Base-by-base conservation (phyloP, 2,888 invertebrate genomes). In the Lacanobia wlatinum region DNA sequence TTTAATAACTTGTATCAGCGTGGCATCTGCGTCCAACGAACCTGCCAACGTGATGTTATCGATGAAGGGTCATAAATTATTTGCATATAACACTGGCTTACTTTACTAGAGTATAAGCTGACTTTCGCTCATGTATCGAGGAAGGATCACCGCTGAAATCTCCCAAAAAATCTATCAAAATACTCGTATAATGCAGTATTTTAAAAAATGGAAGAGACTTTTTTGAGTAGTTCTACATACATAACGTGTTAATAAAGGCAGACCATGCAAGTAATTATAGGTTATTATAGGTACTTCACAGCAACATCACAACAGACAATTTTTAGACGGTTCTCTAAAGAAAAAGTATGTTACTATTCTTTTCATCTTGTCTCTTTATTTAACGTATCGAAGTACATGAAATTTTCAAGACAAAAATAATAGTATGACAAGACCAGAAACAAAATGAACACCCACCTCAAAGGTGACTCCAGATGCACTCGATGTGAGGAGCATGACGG, bases 401-500 rank as follows among this genome's bases (percentile, higher is more conserved):
- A 34, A 28, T 28, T 28, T 28, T 34, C 34, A 34, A 6, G 34
- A 6, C 34, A 34, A 34, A 34, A 34, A 8, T 16, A 46, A 46
- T 4, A 28, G 28, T 28, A 16, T 5, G 18, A 3, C 1, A 23
- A 21, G 14, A 34, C 6, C 34, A 5, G 6, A 34, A 50, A n/a
- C 43, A 58, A 38, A 28, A 2, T 10, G 7, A 23, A 2, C 3
- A 58, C n/a, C 1, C 87, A 97, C 97, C 96, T 96, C 82, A 96
- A 84, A 16, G 96, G 96, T 23, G 96, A 96, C 82, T 96, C 96
- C 92, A 97, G 92, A 76, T 97, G 96, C 21, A 97, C 96, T 52
- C 96, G 93, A 87, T 96, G 96, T 7, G 96, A 95, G 0, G 96
- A 96, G 80, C 96, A 96, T 4, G 96, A 96, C 0, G 96, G 96